Percentiles rank a stretch among this genome's conserved stretches.
Conservation (phyloP, 2,113 vertebrate species). For the Ranitomeya imitator region DNA sequence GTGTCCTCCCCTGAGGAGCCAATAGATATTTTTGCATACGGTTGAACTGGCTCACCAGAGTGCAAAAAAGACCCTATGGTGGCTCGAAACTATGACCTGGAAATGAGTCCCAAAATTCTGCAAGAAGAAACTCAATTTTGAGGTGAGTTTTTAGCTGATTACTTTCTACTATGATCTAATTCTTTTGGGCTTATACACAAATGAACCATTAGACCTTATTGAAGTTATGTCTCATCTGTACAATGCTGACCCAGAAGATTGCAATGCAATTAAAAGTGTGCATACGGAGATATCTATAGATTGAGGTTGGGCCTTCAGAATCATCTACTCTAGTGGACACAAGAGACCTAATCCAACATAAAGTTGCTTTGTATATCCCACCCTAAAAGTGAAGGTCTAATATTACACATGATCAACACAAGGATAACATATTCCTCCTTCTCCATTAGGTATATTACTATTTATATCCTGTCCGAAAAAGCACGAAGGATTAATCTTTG, state of each 20-base stretch:
- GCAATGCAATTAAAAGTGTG: neutral
- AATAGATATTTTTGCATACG: neutral
- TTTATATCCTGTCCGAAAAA: constrained; percentile 44
- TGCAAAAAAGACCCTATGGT: neutral
- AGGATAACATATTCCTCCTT: constrained; percentile 31
- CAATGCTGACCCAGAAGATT: neutral
- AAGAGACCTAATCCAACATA: too few relatives aligned
- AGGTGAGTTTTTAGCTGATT: too few relatives aligned
- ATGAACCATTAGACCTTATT: neutral
- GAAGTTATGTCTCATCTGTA: neutral
- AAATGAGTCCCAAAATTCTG: neutral
- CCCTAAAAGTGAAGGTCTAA: neutral
- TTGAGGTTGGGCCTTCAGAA: neutral
- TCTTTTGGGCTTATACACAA: neutral
- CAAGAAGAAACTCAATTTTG: neutral
- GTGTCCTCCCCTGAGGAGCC: neutral
- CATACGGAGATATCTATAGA: neutral
- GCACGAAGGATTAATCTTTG: constrained; percentile 52
- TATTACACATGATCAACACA: neutral
- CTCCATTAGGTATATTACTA: constrained; percentile 48
- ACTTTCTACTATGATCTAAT: neutral
- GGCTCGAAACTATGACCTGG: neutral
- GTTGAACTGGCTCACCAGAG: neutral
- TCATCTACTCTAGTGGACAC: neutral
- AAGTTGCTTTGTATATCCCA: neutral